Base-by-base conservation (phyloP, 2,888 invertebrate species). In the Coremacera marginata region DNA sequence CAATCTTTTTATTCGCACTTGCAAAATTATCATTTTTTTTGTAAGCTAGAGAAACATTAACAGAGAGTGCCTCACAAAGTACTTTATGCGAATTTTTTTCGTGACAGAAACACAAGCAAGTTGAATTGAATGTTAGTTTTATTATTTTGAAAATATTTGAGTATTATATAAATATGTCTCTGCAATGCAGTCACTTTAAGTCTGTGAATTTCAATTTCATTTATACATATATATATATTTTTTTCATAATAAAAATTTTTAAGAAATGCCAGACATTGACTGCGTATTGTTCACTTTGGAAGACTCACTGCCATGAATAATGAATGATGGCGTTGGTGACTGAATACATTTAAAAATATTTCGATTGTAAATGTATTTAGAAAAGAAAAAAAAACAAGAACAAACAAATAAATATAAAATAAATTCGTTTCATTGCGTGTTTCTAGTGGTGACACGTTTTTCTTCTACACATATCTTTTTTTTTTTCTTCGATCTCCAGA, bases 241-340 rank as follows among this genome's bases (percentile, higher is more conserved):
- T 57, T 22, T 11, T 9, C 9, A 14, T 22, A 22, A 5, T 14
- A 55, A 55, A 11, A 22, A 55, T 55, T 19, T 55, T 22, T 55
- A 1, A 55, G 11, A 55, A 22, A 9, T 55, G 9, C 19, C 22
- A 55, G n/a, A 55, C 9, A 19, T 25, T 55, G 7, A 55, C 19
- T 55, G 55, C 19, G 55, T 55, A 55, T 55, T 67, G 11, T 44
- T 37, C 67, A 25, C 25, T 49, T 49, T 44, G 22, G 31, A 22
- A 67, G 49, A 25, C 27, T 27, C 70, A 22, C 34, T 55, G 70
- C 70, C 70, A 70, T 57, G 70, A 70, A 70, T 70, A 55, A 70
- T 70, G 55, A 70, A 70, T 70, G 57, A 68, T 25, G 68, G n/a
- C 57, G 57, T n/a, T 52, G 55, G 55, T 60, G 60, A 60, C 57